Conservation (phyloP, 2,888 invertebrate species). For the Embidobia sp. region DNA sequence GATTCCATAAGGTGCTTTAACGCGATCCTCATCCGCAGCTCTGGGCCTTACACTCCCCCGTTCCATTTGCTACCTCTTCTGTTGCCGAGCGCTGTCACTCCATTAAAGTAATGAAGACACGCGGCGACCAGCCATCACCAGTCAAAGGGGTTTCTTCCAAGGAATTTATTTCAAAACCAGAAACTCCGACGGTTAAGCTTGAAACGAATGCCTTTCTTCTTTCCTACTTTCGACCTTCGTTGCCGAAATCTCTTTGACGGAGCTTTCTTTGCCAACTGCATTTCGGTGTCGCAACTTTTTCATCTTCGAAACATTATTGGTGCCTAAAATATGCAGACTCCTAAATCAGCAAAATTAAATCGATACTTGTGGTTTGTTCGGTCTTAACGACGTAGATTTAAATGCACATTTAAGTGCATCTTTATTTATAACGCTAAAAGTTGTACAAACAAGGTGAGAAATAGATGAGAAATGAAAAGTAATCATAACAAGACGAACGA, state of each 20-base stretch:
- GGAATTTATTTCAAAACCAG: conserved; percentile 77
- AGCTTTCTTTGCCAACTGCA: conserved; percentile 41
- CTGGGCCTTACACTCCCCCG: conserved; percentile 43
- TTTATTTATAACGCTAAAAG: no score
- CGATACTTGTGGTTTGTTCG: no score
- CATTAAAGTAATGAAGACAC: conserved; percentile 81
- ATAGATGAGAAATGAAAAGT: no score
- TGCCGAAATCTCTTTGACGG: conserved; percentile 48
- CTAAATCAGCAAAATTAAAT: no score
- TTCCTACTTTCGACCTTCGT: conserved; percentile 52
- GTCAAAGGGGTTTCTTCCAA: conserved; percentile 77
- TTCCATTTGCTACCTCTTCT: conserved; percentile 45
- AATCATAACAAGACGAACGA: no score
- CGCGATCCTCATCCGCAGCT: conserved; percentile 61
- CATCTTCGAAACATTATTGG: not conserved
- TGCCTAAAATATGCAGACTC: not conserved
- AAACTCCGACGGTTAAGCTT: conserved; percentile 74
- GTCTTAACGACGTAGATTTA: no score
- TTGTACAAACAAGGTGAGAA: no score
- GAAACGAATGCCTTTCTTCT: conserved; percentile 73
- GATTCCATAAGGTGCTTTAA: conserved; percentile 74
- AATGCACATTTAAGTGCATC: no score
- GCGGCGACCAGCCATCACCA: conserved; percentile 69
- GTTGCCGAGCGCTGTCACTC: conserved; percentile 70
- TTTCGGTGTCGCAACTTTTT: conserved; percentile 13